These are phyloP conservation scores for Anolis apletophallus DNA, from an alignment of 2,797 vertebrate species.

Conservation along the genomic window DNA sequence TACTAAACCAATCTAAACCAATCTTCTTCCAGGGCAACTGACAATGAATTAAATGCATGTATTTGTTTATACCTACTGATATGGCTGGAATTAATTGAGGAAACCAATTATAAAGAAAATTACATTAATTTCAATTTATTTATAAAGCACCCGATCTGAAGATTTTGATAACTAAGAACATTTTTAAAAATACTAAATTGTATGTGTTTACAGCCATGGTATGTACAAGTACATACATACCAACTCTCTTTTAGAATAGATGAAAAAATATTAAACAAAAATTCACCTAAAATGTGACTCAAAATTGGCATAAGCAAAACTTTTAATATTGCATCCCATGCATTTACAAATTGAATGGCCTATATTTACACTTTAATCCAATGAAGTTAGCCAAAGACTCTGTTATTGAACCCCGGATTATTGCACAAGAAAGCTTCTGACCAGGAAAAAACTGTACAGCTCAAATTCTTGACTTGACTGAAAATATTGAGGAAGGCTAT, in stretches of 20 bases:
- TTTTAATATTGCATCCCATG: neutral
- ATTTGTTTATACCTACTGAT: neutral
- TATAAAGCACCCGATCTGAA: neutral
- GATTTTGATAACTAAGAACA: neutral
- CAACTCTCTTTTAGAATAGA: conserved; percentile 14
- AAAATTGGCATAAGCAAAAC: neutral
- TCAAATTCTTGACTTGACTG: too few species aligned
- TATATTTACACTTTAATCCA: conserved; percentile 13
- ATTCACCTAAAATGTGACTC: neutral
- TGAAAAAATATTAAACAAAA: conserved; percentile 34
- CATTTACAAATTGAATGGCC: neutral
- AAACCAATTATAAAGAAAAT: neutral
- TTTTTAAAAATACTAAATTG: neutral
- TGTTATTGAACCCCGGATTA: too few species aligned
- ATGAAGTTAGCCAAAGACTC: neutral
- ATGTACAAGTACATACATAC: neutral
- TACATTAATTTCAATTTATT: neutral
- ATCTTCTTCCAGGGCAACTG: neutral
- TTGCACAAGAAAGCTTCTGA: too few species aligned
- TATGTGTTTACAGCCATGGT: neutral
- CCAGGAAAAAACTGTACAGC: too few species aligned
- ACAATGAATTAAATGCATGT: neutral
- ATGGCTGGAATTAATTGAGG: neutral
- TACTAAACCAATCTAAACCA: neutral
- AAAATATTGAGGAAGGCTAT: too few species aligned